A percentile compares a stretch with the other conserved stretches of the same genome.
Conservation (phyloP, 2,797 vertebrate genomes). For the Trichosurus vulpecula region DNA sequence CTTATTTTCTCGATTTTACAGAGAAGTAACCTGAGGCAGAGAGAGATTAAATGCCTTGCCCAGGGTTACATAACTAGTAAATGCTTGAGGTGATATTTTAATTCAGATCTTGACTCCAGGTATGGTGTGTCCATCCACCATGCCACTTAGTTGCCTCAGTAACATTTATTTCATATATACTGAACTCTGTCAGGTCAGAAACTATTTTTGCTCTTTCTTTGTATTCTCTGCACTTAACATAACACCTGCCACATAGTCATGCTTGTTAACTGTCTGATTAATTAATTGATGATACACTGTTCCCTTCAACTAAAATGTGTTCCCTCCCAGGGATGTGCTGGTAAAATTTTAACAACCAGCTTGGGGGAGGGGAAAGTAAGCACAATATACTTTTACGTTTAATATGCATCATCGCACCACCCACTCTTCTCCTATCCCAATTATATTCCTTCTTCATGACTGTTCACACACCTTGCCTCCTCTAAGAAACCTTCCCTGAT, state of each 20-base stretch:
- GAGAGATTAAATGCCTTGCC: not conserved
- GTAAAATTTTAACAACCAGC: not conserved
- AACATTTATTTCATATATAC: not conserved
- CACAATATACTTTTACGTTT: not conserved
- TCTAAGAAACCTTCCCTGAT: not conserved
- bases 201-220: not conserved
- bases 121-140: not conserved
- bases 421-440: not conserved
- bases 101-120: not conserved
- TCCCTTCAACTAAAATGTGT: not conserved
- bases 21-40: not conserved
- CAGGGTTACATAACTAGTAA: not conserved
- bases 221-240: not conserved
- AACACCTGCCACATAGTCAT: not conserved
- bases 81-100: not conserved
- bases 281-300: not conserved
- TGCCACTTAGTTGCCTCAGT: not conserved
- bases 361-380: not conserved
- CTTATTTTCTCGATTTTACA: not conserved
- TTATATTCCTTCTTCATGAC: not conserved
- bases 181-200: not conserved
- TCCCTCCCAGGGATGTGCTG: not conserved
- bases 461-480: not conserved
- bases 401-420: not conserved
- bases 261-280: not conserved